Conservation (phyloP, 37 sponge, comb jelly and placozoan species). For the Hexactinellida sp. region DNA sequence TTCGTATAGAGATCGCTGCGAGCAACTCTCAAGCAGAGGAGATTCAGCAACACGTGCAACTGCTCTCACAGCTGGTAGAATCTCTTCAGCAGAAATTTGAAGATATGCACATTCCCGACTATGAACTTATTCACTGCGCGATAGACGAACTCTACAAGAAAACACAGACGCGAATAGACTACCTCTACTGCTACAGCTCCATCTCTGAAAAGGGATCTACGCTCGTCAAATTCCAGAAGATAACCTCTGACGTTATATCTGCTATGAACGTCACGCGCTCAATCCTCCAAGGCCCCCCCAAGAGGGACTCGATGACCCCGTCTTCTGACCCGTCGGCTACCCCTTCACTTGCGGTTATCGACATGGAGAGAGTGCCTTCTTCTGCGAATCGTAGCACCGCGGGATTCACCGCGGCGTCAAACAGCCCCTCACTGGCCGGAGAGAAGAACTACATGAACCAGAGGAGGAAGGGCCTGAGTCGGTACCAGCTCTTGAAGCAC, state of each 20-base stretch:
- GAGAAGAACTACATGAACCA: background rate
- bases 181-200: conserved; percentile 34
- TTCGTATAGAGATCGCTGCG: conserved; percentile 30
- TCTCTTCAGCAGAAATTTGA: conserved; percentile 19
- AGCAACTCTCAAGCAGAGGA: conserved; percentile 46
- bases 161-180: conserved; percentile 26
- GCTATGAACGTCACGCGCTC: background rate
- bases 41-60: conserved; percentile 4
- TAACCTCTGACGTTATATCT: background rate
- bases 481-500: conserved; percentile 15
- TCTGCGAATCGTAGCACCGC: background rate
- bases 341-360: background rate
- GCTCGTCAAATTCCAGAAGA: conserved; percentile 7
- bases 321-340: background rate
- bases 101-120: background rate
- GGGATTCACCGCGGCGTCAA: background rate
- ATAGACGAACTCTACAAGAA: conserved; percentile 26
- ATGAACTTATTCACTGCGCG: background rate
- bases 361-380: background rate
- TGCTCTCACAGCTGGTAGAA: conserved; percentile 6
- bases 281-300: background rate
- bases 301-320: background rate
- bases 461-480: background rate
- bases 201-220: background rate
- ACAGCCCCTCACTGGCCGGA: background rate